Base-by-base conservation (phyloP, 2,888 invertebrate species). In the Leptogaster cylindrica region DNA sequence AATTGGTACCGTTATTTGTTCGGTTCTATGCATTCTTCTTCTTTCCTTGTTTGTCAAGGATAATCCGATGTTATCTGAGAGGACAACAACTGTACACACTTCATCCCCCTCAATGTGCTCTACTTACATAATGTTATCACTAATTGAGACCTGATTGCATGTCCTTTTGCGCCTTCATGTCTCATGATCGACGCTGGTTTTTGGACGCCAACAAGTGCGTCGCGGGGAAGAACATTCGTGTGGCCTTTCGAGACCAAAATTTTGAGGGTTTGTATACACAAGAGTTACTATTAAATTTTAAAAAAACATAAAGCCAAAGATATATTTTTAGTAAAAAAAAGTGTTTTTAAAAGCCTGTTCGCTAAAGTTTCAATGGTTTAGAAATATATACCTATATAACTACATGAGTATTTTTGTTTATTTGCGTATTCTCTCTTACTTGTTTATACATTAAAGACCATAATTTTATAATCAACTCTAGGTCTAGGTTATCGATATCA, bases 31-130 rank as follows among this genome's bases (percentile, higher is more conserved):
- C 65, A 68, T 66, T 66, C 52, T 48, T 66, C 52, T 48, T 63
- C 61, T 67, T 68, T 68, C 68, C 68, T 68, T 68, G 68, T 68
- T 65, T 68, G 61, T 68, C 68, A 68, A 68, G 68, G 68, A 68
- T 48, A 36, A 31, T 44, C 48, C 12, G 36, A 55, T 44, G 61
- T 44, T 41, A 28, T 61, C 16, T 61, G 61, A 61, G 61, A 61
- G 61, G 61, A 61, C 61, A 44, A 14, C 61, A 61, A 61, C 36
- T 39, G 55, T 55, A 31, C 39, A 27, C 39, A 61, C 61, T 61
- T 44, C 58, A 61, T 44, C 61, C 41, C 61, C 27, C 31, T 28
- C 41, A n/a, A n/a, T 55, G 55, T 20, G 55, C 18, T 33, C 27
- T 31, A 23, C 14, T 18, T 55, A 55, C 55, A n/a, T 52, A 16